A percentile compares a stretch with the other conserved stretches of the same genome.
Evolutionary conservation across 2,113 vertebrate species (phyloP).

Genomic region (Tetrao urogallus): DNA sequence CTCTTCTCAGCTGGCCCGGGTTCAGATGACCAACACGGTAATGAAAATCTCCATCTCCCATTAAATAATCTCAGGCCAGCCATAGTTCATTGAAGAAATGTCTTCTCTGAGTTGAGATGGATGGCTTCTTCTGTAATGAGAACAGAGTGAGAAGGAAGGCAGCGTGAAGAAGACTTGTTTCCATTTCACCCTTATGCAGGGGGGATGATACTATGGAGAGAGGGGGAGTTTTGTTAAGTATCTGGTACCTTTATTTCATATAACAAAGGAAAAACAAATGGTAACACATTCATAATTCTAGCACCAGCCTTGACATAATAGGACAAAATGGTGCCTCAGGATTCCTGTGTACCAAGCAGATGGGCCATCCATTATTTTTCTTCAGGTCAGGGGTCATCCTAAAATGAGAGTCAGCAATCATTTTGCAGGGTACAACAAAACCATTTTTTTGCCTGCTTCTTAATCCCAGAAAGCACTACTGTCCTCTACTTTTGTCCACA

Average conservation of each 20-base stretch:
- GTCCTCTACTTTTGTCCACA: constrained; percentile 63
- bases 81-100: constrained; percentile 22
- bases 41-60: constrained; percentile 30
- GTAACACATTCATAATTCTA: constrained; percentile 45
- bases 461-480: constrained; percentile 66
- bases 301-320: constrained; percentile 54
- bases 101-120: constrained; percentile 21
- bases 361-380: constrained; percentile 52
- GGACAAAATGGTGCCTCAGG: constrained; percentile 56
- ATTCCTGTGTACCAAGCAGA: constrained; percentile 56
- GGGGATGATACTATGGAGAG: accelerated
- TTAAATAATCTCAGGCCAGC: neutral
- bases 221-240: neutral
- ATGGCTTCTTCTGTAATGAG: constrained; percentile 5
- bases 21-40: constrained; percentile 28
- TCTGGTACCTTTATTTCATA: constrained; percentile 28
- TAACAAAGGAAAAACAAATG: constrained; percentile 45
- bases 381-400: constrained; percentile 39
- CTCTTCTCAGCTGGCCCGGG: constrained; percentile 28
- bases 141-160: neutral
- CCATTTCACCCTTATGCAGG: neutral
- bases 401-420: constrained; percentile 49
- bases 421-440: constrained; percentile 46
- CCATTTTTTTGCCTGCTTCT: constrained; percentile 36
- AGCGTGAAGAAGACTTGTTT: neutral